A percentile compares a stretch with the other conserved stretches of the same genome.
These are phyloP conservation scores for Pontoporia blainvillei DNA, from an alignment of 2,113 vertebrate species.

Conservation along the genomic window DNA sequence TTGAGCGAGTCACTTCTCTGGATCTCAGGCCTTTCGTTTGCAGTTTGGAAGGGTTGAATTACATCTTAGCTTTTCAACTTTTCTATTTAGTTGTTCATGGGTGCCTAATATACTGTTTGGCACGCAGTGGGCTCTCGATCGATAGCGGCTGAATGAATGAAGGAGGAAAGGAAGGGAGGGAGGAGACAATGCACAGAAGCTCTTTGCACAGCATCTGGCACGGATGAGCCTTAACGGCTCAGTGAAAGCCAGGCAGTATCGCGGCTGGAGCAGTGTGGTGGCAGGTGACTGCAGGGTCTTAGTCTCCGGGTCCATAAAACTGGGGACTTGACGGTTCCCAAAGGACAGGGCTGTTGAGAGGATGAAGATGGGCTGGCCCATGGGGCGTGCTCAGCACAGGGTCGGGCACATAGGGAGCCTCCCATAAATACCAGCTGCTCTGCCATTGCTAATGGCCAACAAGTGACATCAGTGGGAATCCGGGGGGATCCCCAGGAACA, in stretches of 20 bases:
- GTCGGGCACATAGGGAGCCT: rapidly evolving
- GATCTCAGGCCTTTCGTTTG: background rate
- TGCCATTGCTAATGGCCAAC: rapidly evolving
- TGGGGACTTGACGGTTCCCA: background rate
- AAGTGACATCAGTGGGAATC: background rate
- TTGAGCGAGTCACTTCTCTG: background rate
- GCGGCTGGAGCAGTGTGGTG: rapidly evolving
- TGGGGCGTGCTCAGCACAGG: rapidly evolving
- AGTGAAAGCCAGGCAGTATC: rapidly evolving
- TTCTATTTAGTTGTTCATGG: rapidly evolving
- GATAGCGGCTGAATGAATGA: background rate
- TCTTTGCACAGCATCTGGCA: rapidly evolving
- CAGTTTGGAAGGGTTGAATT: background rate
- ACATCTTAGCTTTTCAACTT: background rate
- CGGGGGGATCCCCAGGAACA: background rate
- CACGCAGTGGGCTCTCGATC: background rate
- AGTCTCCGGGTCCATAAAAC: background rate
- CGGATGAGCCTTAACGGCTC: rapidly evolving
- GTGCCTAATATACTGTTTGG: rapidly evolving
- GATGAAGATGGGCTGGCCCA: rapidly evolving
- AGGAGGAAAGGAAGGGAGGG: background rate
- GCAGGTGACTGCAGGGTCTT: background rate
- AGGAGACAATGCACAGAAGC: rapidly evolving
- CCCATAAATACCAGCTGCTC: rapidly evolving
- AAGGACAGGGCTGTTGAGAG: rapidly evolving